A percentile compares a stretch with the other conserved stretches of the same genome.
Conservation (phyloP, 2,797 vertebrate species). For the Lepus townsendii region DNA sequence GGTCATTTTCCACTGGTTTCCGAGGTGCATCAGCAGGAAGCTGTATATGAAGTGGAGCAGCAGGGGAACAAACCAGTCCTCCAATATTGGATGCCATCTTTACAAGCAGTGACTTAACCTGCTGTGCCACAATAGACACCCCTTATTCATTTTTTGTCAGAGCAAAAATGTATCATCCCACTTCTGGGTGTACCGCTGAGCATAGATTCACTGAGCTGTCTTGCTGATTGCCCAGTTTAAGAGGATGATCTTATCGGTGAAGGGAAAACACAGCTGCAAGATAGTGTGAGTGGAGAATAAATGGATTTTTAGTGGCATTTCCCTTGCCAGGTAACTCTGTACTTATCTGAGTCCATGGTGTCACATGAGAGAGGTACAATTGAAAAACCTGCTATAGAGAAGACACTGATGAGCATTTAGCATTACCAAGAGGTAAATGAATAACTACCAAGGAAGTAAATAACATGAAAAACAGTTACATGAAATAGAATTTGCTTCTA, state of each 20-base stretch:
- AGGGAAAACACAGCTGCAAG: not conserved
- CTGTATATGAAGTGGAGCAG: no score
- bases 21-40: no score
- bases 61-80: no score
- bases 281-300: fast-evolving
- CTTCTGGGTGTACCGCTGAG: not conserved
- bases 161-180: not conserved
- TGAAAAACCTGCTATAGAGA: not conserved
- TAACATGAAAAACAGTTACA: not conserved
- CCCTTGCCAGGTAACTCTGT: not conserved
- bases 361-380: not conserved
- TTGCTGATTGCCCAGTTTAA: not conserved
- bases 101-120: no score
- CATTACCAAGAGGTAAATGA: not conserved
- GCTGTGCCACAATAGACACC: no score
- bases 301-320: not conserved
- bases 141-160: not conserved
- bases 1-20: no score
- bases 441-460: not conserved
- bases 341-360: not conserved
- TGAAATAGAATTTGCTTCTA: not conserved
- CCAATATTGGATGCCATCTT: no score
- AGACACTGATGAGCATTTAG: not conserved
- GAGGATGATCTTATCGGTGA: not conserved
- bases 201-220: not conserved